A percentile compares a stretch with the other conserved stretches of the same genome.
phyloP scores from a whole-genome alignment of 2,797 vertebrate genomes.

The Rhinophrynus dorsalis region DNA sequence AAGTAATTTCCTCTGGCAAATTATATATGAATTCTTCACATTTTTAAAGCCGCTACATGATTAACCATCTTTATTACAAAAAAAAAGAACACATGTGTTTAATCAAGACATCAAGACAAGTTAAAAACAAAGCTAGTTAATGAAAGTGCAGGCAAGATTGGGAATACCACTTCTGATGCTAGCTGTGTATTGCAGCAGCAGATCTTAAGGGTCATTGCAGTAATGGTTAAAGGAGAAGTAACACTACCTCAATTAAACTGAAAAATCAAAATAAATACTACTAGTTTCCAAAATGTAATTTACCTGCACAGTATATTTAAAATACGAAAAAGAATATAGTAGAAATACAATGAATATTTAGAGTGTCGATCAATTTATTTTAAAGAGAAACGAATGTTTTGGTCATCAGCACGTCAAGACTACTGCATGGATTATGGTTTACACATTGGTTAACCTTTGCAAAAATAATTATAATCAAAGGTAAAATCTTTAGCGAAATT shows the following conservation, averaged over 20 bases:
- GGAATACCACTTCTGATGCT: conserved; percentile 21
- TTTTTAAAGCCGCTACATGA: conserved; percentile 41
- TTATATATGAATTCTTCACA: conserved; percentile 40
- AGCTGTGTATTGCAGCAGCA: background rate
- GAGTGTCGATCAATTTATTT: too few relatives aligned
- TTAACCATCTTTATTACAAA: conserved; percentile 27
- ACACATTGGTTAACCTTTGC: too few relatives aligned
- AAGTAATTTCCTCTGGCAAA: conserved; percentile 40
- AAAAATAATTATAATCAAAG: too few relatives aligned
- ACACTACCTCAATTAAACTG: too few relatives aligned
- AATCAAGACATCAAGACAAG: conserved; percentile 30
- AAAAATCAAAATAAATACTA: too few relatives aligned
- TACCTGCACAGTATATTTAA: background rate
- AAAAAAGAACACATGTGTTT: conserved; percentile 30
- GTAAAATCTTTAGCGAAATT: too few relatives aligned
- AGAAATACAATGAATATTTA: too few relatives aligned
- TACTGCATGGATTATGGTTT: too few relatives aligned
- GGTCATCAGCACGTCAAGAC: too few relatives aligned
- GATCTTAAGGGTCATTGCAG: background rate
- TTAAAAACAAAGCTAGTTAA: conserved; percentile 25
- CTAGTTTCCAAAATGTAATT: background rate
- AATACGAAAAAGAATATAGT: too few relatives aligned
- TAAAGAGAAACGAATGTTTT: too few relatives aligned
- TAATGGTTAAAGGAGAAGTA: too few relatives aligned
- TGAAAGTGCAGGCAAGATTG: conserved; percentile 23